Evolutionary conservation across 2,797 vertebrate species (phyloP).

Genomic region (Nyctibius grandis): DNA sequence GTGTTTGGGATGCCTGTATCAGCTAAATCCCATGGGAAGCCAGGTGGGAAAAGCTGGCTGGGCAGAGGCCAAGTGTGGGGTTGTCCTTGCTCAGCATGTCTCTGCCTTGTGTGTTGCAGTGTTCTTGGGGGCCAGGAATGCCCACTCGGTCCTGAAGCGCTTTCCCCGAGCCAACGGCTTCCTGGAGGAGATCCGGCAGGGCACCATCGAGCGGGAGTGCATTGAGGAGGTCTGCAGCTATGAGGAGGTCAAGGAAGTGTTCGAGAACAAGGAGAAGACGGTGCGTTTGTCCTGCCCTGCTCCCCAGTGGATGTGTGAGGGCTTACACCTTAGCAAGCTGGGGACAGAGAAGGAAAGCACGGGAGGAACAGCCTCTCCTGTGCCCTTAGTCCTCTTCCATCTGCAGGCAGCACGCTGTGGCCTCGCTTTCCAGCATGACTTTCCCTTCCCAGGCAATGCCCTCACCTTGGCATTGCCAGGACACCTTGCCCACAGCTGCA

Average conservation of each 20-base stretch:
- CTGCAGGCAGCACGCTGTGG: neutral
- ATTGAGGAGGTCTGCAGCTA: slow-evolving; percentile 88
- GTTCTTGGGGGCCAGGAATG: slow-evolving; percentile 82
- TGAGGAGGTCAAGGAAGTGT: slow-evolving; percentile 87
- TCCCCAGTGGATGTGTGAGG: neutral
- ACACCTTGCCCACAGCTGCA: neutral
- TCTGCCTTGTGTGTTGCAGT: slow-evolving; percentile 68
- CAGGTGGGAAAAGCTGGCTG: neutral
- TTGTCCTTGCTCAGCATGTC: neutral
- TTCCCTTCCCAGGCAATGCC: neutral
- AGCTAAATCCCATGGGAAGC: neutral
- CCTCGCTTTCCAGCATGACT: neutral
- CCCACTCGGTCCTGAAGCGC: slow-evolving; percentile 82
- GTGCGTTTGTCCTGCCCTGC: slow-evolving; percentile 59
- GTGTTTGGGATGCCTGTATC: neutral
- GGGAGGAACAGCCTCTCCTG: neutral
- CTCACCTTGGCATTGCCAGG: neutral
- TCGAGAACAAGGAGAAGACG: slow-evolving; percentile 86
- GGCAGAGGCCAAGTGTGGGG: neutral
- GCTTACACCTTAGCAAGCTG: neutral
- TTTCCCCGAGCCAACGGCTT: slow-evolving; percentile 84
- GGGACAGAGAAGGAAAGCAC: neutral
- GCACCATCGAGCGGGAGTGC: slow-evolving; percentile 87
- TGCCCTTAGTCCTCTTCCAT: neutral
- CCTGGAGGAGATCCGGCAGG: slow-evolving; percentile 85